Conservation (phyloP, 2,888 invertebrate genomes). For the Trissoscelio sp. region DNA sequence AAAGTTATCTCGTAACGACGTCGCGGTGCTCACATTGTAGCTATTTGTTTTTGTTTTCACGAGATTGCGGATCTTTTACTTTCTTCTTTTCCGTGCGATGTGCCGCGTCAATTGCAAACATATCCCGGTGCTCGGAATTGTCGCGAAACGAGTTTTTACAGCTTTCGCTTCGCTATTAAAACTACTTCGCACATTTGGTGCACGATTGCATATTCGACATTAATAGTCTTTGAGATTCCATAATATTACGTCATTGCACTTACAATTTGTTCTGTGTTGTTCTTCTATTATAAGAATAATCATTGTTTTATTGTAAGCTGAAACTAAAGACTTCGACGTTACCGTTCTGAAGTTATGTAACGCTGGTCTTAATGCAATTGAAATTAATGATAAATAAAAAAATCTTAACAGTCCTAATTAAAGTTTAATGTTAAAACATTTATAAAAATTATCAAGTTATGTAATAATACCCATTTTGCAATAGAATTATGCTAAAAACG, state of each 20-base stretch:
- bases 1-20: conserved; percentile 46
- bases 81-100: conserved; percentile 40
- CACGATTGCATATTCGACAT: conserved; percentile 11
- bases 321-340: too few relatives aligned
- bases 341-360: too few relatives aligned
- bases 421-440: too few relatives aligned
- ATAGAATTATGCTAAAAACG: too few relatives aligned
- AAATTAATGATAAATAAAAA: too few relatives aligned
- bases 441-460: too few relatives aligned
- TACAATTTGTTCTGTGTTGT: too few relatives aligned
- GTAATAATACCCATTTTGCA: too few relatives aligned
- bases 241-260: conserved; percentile 15
- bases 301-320: too few relatives aligned
- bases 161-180: conserved; percentile 34
- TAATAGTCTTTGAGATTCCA: conserved; percentile 21
- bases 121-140: conserved; percentile 10
- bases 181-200: background rate
- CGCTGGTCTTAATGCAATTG: too few relatives aligned
- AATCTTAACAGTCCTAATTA: too few relatives aligned
- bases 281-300: too few relatives aligned
- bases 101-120: conserved; percentile 28
- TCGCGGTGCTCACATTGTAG: conserved; percentile 25
- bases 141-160: conserved; percentile 39
- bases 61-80: conserved; percentile 44
- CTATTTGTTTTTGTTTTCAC: conserved; percentile 50